Evolutionary conservation across 2,888 invertebrate genomes (phyloP), one percentile per base, ranked within the genome.

Genomic region (Tanytarsus gracilentus): DNA sequence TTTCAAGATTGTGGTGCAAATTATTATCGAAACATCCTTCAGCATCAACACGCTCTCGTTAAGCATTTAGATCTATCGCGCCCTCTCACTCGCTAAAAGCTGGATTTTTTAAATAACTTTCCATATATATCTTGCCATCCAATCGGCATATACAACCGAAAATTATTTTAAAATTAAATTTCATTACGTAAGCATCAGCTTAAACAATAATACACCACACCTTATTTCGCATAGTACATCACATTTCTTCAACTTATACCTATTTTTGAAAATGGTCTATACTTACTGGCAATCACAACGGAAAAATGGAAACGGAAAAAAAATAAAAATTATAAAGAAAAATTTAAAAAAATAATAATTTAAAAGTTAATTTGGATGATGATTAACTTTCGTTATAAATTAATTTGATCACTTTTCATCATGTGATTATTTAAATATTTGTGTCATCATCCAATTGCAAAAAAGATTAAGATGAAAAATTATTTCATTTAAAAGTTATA

Each of bases 11-110:
- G 14, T 16, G 58, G 29, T 6, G 23, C 21, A n/a, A 59, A 59
- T 49, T 60, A 60, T 50, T 60, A 60, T 39, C 49, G 50, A n/a
- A 60, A 49, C 16, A 60, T 60, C 16, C 16, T 60, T 8, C 60
- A 60, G 9, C 58, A 58, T 16, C 58, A 58, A 18, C 50, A 60
- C 26, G 36, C 60, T n/a, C 50, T 60, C 25, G 33, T 60, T 25
- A 60, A 60, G 21, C 60, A 60, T 3, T 8, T 60, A 18, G 60
- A 60, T 39, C 25, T 50, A 18, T 30, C 60, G n/a, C 49, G 60
- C 21, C 60, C 60, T 29, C 48, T 60, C 16, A 60, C 60, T 8
- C 49, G 60, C 14, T 60, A 50, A 59, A 29, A 7, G n/a, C n/a
- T n/a, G n/a, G n/a, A n/a, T n/a, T n/a, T n/a, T n/a, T n/a, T n/a